Conservation (phyloP, 1,140 invertebrate genomes). For the Drosophila parvula region DNA sequence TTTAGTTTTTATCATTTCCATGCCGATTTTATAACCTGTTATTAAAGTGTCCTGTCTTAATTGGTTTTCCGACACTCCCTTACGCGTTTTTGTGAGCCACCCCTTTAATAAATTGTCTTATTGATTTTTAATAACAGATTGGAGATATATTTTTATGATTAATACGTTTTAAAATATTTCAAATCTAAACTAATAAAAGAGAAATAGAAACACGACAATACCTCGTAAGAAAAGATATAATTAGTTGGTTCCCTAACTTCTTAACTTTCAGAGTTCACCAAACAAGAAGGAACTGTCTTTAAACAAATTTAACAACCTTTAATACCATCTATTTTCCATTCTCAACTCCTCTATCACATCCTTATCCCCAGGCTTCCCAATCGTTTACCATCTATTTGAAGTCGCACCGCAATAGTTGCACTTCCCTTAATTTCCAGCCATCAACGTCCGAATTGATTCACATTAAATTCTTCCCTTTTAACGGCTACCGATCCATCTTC, state of each 20-base stretch:
- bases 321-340: background rate
- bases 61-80: background rate
- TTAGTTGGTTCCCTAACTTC: background rate
- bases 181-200: background rate
- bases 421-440: slow-evolving; percentile 35
- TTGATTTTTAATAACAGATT: background rate
- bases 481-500: slow-evolving; percentile 32
- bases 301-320: background rate
- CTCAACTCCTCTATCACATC: background rate
- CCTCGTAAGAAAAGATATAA: background rate
- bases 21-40: background rate
- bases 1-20: background rate
- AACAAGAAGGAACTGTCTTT: background rate
- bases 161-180: background rate
- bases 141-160: background rate
- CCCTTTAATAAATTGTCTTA: background rate
- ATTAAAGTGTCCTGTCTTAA: background rate
- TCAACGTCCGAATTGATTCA: slow-evolving; percentile 39
- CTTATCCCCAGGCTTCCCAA: slow-evolving; percentile 9
- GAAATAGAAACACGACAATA: background rate
- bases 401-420: slow-evolving; percentile 21
- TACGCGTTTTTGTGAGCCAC: background rate
- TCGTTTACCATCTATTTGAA: slow-evolving; percentile 39
- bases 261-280: background rate
- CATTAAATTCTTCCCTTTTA: slow-evolving; percentile 32